phyloP scores from a whole-genome alignment of 2,797 vertebrate genomes.

The Pangasius djambal region DNA sequence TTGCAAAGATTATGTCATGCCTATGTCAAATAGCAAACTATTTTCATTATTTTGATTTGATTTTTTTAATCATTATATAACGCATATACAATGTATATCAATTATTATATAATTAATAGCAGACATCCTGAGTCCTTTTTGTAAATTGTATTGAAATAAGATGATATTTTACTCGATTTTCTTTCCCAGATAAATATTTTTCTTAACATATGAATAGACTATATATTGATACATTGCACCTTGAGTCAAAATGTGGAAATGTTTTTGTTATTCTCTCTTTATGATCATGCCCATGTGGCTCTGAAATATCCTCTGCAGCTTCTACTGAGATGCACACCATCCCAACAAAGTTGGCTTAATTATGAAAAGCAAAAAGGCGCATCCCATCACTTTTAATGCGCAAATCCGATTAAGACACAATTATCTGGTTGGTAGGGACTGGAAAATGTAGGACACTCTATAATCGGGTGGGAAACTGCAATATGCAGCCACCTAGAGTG shows the following conservation, averaged over 20 bases:
- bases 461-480: constrained; percentile 54
- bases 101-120: not conserved
- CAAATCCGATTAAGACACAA: constrained; percentile 58
- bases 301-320: constrained; percentile 14
- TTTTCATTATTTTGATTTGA: not conserved
- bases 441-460: constrained; percentile 55
- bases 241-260: not conserved
- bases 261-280: not conserved
- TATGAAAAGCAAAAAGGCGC: constrained; percentile 49
- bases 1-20: not conserved
- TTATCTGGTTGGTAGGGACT: constrained; percentile 51
- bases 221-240: not conserved
- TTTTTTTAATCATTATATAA: not conserved
- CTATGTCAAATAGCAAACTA: not conserved
- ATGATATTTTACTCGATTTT: not conserved
- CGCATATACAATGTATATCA: no score
- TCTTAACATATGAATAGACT: not conserved
- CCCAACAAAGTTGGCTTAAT: constrained; percentile 52
- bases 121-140: not conserved
- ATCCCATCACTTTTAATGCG: constrained; percentile 52
- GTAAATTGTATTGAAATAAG: not conserved
- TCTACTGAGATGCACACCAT: constrained; percentile 36
- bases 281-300: constrained; percentile 6
- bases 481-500: constrained; percentile 55
- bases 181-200: not conserved